phyloP scores from a whole-genome alignment of 2,113 vertebrate species.

The Antennarius striatus region DNA sequence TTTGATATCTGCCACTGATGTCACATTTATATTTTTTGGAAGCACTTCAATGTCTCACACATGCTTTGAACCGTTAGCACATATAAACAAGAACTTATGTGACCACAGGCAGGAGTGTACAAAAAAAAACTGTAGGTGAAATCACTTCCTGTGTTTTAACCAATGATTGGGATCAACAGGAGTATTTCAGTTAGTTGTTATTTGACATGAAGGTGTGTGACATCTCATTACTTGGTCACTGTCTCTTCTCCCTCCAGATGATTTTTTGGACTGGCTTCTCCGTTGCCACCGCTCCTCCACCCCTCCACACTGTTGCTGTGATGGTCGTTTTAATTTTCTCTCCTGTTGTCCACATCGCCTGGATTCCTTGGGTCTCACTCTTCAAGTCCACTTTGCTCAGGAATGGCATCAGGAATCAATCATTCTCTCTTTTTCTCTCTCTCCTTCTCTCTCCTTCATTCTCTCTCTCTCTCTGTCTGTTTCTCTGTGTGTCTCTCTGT shows the following conservation, averaged over 20 bases:
- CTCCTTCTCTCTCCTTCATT: neutral
- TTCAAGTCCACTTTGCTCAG: constrained; percentile 74
- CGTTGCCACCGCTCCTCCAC: constrained; percentile 50
- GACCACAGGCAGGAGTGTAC: no score
- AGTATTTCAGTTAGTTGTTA: neutral
- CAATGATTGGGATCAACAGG: neutral
- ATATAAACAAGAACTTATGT: no score
- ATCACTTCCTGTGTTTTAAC: no score
- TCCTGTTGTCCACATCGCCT: constrained; percentile 47
- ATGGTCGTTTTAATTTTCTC: constrained; percentile 7
- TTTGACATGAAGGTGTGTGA: neutral
- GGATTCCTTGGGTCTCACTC: constrained; percentile 66
- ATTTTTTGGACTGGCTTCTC: constrained; percentile 54
- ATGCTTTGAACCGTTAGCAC: no score
- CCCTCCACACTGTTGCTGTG: constrained; percentile 65
- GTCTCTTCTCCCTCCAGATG: constrained; percentile 40
- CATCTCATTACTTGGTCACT: neutral
- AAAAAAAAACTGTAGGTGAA: no score
- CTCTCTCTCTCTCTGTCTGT: neutral
- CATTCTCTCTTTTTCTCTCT: constrained; percentile 19
- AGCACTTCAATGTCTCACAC: no score
- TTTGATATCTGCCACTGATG: no score
- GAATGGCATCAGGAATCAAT: constrained; percentile 75
- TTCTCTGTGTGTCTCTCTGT: constrained; percentile 1
- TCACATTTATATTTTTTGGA: no score